A percentile compares a stretch with the other conserved stretches of the same genome.
Evolutionary conservation across 1,140 invertebrate species (phyloP).

Genomic region (Globodera rostochiensis): DNA sequence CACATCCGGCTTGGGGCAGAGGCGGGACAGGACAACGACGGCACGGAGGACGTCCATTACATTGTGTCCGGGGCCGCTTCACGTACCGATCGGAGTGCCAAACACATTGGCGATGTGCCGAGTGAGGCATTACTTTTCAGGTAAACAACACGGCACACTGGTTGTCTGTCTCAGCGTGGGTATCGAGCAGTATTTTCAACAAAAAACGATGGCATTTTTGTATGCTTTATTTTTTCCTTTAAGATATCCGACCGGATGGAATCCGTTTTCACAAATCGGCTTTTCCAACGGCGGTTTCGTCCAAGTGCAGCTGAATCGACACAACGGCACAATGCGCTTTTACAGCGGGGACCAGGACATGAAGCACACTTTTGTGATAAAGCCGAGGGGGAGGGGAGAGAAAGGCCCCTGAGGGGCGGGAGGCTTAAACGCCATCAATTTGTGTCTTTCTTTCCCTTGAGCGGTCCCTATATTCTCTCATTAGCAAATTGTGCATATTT

Average conservation of each 20-base stretch:
- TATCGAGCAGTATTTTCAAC: neutral
- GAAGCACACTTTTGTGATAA: slow-evolving; percentile 41
- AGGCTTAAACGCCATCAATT: too few species aligned
- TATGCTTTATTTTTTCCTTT: slow-evolving; percentile 23
- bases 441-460: too few species aligned
- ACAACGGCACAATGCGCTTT: slow-evolving; percentile 36
- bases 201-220: slow-evolving; percentile 25
- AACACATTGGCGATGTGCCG: slow-evolving; percentile 38
- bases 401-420: neutral
- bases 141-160: neutral
- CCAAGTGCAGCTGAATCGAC: slow-evolving; percentile 27
- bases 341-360: slow-evolving; percentile 35
- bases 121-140: slow-evolving; percentile 41
- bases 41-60: slow-evolving; percentile 51
- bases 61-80: slow-evolving; percentile 60
- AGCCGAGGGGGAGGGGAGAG: slow-evolving; percentile 28
- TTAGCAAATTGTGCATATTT: too few species aligned
- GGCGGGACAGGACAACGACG: slow-evolving; percentile 15
- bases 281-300: slow-evolving; percentile 46
- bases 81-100: slow-evolving; percentile 47
- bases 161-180: too few species aligned
- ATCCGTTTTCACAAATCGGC: slow-evolving; percentile 41
- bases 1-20: slow-evolving; percentile 34
- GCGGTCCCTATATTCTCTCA: too few species aligned
- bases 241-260: slow-evolving; percentile 46